Base-by-base conservation (phyloP, 1,140 invertebrate species). In the Drosophila varians region DNA sequence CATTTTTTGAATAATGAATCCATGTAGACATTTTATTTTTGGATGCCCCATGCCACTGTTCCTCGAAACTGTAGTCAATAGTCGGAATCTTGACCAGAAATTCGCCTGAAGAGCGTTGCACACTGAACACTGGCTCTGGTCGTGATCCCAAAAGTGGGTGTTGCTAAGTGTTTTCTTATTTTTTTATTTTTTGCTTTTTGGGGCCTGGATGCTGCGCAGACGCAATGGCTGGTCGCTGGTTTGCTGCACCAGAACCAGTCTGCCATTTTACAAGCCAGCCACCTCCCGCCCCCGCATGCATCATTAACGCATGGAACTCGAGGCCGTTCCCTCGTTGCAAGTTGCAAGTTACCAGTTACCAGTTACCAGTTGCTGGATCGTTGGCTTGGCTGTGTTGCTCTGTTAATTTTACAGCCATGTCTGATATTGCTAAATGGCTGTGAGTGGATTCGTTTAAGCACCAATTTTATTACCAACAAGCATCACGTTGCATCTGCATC, bases 381-480 rank as follows among this genome's bases (percentile, higher is more conserved):
- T 43, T 71, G 54, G 54, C 60, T 58, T 43, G 64, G 74, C 66
- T 87, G 82, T 86, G 79, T 87, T 80, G 80, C 74, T 79, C 82
- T 89, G 77, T 89, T 89, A 77, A 87, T 88, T 88, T 88, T 88
- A 88, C 83, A 89, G 84, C 84, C 83, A 88, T 87, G 83, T 87
- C 86, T 89, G 86, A 89, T 89, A 89, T 89, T 89, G 87, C 87
- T 89, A 89, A 89, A 89, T 89, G 87, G 87, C 87, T 90, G 87
- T 89, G 87, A 89, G 87, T 89, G 87, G 87, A 82, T 89, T 89
- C 87, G 87, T 89, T 90, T 89, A 89, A 89, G 87, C 87, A 90
- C 87, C 87, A 89, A 89, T 89, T 89, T 89, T 90, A 89, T 89
- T 89, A 83, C 77, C 77, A 82, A 90, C 77, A 90, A 86, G 77